Evolutionary conservation across 1,140 invertebrate genomes (phyloP).

Genomic region (Drosophila equinoxialis): DNA sequence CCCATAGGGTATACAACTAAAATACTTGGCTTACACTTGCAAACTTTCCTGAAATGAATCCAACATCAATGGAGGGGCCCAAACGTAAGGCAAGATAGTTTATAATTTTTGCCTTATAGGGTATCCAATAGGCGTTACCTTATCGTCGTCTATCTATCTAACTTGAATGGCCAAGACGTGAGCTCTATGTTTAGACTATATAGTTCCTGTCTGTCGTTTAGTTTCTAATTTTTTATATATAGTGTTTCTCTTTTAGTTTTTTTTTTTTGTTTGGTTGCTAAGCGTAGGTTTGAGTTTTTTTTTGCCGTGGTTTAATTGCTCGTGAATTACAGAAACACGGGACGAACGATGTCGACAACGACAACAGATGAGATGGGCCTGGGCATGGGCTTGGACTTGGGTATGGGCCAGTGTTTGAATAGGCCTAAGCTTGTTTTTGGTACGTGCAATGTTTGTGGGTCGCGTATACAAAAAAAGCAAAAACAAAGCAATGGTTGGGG

Average conservation of each 20-base stretch:
- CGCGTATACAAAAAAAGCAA: constrained; percentile 38
- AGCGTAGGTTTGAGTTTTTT: constrained; percentile 37
- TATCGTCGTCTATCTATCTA: no score
- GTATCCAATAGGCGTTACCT: background rate
- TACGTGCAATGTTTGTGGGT: constrained; percentile 53
- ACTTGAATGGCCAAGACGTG: background rate
- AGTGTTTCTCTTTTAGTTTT: constrained; percentile 2
- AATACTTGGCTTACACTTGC: no score
- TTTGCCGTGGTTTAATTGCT: constrained; percentile 60
- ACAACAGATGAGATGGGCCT: background rate
- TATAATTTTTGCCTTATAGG: background rate
- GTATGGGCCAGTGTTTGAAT: constrained; percentile 12
- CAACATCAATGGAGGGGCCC: no score
- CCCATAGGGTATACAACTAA: no score
- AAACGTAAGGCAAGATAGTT: no score
- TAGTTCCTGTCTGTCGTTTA: constrained; percentile 60
- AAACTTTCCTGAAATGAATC: no score
- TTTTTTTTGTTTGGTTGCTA: constrained; percentile 54
- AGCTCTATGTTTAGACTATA: constrained; percentile 9
- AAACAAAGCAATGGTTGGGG: constrained; percentile 41
- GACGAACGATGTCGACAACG: constrained; percentile 27
- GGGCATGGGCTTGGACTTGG: background rate
- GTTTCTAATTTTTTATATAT: constrained; percentile 53
- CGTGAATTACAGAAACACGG: constrained; percentile 76
- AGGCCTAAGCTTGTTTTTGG: constrained; percentile 33